These are phyloP conservation scores for Pelecanoides urinatrix DNA, from an alignment of 2,113 vertebrate species.

Conservation along the genomic window DNA sequence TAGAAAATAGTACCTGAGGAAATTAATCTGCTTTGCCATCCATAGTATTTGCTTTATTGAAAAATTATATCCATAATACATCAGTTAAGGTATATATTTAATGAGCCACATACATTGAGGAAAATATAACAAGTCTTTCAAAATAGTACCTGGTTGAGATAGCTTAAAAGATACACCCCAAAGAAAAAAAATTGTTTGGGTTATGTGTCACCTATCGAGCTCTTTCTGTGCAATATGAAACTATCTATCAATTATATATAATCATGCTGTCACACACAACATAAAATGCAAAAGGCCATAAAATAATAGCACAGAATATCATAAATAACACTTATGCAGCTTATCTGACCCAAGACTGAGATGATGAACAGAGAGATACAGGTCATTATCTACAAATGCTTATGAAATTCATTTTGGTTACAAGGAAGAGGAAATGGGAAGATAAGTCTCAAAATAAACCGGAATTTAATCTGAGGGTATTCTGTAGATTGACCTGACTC, in stretches of 20 bases:
- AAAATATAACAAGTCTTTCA: background rate
- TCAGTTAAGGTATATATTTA: background rate
- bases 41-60: background rate
- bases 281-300: slow-evolving; percentile 22
- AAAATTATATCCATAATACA: background rate
- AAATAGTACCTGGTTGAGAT: background rate
- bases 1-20: background rate
- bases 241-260: slow-evolving; percentile 30
- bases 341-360: background rate
- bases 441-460: slow-evolving; percentile 32
- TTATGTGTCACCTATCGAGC: background rate
- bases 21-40: background rate
- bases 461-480: background rate
- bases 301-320: slow-evolving; percentile 4
- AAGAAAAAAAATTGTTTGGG: background rate
- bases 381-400: slow-evolving; percentile 35
- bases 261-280: slow-evolving; percentile 24
- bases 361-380: background rate
- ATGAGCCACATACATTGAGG: background rate
- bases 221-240: background rate
- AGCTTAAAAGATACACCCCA: background rate
- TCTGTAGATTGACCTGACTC: background rate
- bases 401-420: slow-evolving; percentile 30
- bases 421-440: background rate
- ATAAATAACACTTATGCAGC: background rate